Base-by-base conservation (phyloP, 2,888 invertebrate species). In the Entomobrya proxima region DNA sequence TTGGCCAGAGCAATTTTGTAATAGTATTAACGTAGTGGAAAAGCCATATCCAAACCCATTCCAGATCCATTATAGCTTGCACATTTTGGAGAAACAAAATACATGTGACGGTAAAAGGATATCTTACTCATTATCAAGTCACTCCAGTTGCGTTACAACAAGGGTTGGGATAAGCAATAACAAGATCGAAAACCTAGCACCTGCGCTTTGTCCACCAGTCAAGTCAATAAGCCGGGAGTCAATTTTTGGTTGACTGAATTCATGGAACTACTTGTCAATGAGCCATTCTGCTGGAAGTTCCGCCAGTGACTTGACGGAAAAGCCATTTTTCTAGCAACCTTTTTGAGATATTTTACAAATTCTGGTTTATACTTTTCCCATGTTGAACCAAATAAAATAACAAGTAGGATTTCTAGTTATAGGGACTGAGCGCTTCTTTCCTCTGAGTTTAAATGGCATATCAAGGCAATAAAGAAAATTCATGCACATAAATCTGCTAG, bases 201-300 rank as follows among this genome's bases (percentile, higher is more conserved):
- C 82, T 82, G 82, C 30, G 74, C n/a, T 40, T 27, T 58, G 35
- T 52, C 24, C n/a, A 72, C 27, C 72, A 81, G 9, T 74, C 55
- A 77, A 40, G 55, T 44, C 80, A 64, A n/a, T n/a, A n/a, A 74
- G n/a, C 27, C 44, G 18, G 6, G 13, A 74, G 64, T 75, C 35
- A 75, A 82, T 61, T 75, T 75, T 64, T 75, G 74, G 82, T 82
- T 75, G 82, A 75, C 74, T 82, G 74, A 32, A 61, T 82, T 74
- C 61, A 82, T 75, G 74, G 75, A 44, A 75, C 58, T 75, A 47
- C 64, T 50, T 75, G 83, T 83, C 83, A 83, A 83, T 76, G 83
- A 83, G n/a, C 83, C 83, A 75, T 74, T 58, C 44, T 55, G 52
- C 15, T 78, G 15, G 67, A 52, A 78, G 78, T 64, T 64, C 78